These are phyloP conservation scores for Xyliphius kryptos DNA, from an alignment of 2,113 vertebrate species.

Conservation along the genomic window DNA sequence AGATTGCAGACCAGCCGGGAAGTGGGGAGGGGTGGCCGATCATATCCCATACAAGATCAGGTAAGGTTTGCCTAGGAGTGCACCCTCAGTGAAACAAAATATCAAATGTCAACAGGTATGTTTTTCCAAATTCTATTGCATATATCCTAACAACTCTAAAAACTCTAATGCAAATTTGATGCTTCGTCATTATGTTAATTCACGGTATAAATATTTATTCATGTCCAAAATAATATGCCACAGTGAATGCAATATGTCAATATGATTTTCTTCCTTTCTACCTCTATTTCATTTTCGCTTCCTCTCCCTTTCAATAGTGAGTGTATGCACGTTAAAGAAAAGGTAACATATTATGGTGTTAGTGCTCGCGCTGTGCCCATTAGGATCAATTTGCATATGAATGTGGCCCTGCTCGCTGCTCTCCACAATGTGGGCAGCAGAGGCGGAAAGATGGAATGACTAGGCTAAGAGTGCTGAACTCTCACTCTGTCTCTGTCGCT, in stretches of 20 bases:
- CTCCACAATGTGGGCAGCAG: conserved; percentile 28
- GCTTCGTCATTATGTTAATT: no score
- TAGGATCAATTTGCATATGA: conserved; percentile 37
- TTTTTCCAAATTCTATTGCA: no score
- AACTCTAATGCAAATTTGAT: no score
- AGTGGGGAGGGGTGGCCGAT: no score
- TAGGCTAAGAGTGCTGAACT: conserved; percentile 18
- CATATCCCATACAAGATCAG: no score
- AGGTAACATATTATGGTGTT: conserved; percentile 30
- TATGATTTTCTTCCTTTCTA: conserved; percentile 9
- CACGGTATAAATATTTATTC: not conserved
- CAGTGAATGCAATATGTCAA: no score
- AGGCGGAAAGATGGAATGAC: conserved; percentile 26
- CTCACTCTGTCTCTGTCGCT: conserved; percentile 17
- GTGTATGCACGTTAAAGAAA: conserved; percentile 30
- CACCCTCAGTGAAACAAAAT: no score
- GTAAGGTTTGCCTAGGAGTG: no score
- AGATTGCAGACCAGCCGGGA: no score
- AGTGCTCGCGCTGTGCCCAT: conserved; percentile 29
- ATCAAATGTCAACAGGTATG: no score
- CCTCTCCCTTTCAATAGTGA: conserved; percentile 15
- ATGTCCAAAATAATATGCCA: conserved; percentile 18
- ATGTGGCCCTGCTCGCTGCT: conserved; percentile 6
- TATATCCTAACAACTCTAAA: no score
- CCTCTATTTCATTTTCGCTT: not conserved